These are phyloP conservation scores for Ephydatia muelleri DNA, from an alignment of 37 sponge, comb jelly and placozoan genomes.

Conservation along the genomic window DNA sequence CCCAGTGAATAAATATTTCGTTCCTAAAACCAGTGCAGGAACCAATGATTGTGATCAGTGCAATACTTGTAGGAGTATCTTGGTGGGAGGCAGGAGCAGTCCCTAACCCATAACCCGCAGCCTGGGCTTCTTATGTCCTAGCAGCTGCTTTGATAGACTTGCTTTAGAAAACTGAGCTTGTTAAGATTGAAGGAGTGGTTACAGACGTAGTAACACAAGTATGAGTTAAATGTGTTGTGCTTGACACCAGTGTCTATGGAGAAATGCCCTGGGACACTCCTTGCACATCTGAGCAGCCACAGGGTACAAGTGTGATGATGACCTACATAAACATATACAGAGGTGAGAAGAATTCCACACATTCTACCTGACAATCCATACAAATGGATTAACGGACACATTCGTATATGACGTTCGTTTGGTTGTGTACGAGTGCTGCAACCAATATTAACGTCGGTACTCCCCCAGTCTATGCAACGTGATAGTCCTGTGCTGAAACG, in stretches of 20 bases:
- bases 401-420: not conserved
- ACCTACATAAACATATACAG: not conserved
- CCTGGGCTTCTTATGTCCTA: not conserved
- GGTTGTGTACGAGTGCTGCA: not conserved
- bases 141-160: not conserved
- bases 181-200: not conserved
- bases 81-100: not conserved
- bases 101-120: not conserved
- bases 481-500: not conserved
- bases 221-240: not conserved
- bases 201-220: not conserved
- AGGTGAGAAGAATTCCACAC: not conserved
- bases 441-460: not conserved
- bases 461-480: not conserved
- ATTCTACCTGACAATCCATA: not conserved
- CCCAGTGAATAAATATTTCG: no score
- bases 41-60: not conserved
- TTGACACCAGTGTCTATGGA: not conserved
- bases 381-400: not conserved
- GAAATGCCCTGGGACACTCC: not conserved
- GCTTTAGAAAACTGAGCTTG: no score
- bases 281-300: not conserved
- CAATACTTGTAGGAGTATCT: not conserved
- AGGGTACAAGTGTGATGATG: not conserved
- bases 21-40: not conserved